These are phyloP conservation scores for Numenius phaeopus DNA, from an alignment of 2,797 vertebrate genomes.

Conservation along the genomic window DNA sequence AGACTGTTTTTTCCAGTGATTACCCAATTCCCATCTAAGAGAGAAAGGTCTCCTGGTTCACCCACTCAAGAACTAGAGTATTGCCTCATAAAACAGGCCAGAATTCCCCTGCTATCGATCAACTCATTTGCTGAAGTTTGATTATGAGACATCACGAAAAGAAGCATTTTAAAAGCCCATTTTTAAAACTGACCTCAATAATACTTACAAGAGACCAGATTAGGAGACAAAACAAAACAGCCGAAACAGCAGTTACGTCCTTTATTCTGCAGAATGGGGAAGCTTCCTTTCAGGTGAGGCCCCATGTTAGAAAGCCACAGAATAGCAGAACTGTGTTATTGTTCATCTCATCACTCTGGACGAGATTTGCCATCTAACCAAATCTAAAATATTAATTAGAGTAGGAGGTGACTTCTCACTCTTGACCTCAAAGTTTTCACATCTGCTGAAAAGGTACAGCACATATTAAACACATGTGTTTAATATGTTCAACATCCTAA, in stretches of 20 bases:
- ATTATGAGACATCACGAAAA: slow-evolving; percentile 16
- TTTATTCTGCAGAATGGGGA: neutral
- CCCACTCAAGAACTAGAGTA: neutral
- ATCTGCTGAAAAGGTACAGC: neutral
- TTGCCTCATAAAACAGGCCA: slow-evolving; percentile 21
- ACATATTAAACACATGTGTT: neutral
- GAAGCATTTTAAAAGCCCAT: neutral
- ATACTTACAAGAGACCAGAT: neutral
- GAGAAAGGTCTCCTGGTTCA: neutral
- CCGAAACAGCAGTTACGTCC: neutral
- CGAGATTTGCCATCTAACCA: neutral
- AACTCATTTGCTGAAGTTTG: neutral
- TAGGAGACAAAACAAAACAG: neutral
- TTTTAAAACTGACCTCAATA: neutral
- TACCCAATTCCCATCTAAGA: neutral
- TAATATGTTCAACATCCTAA: neutral
- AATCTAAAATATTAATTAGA: neutral
- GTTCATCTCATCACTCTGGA: neutral
- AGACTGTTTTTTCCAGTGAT: neutral
- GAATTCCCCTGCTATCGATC: neutral
- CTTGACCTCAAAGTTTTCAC: neutral
- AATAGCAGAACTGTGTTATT: neutral
- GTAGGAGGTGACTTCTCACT: neutral
- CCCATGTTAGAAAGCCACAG: neutral
- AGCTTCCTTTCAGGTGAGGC: neutral